Evolutionary conservation across 2,797 vertebrate genomes (phyloP).

Genomic region (Protosalanx chinensis): DNA sequence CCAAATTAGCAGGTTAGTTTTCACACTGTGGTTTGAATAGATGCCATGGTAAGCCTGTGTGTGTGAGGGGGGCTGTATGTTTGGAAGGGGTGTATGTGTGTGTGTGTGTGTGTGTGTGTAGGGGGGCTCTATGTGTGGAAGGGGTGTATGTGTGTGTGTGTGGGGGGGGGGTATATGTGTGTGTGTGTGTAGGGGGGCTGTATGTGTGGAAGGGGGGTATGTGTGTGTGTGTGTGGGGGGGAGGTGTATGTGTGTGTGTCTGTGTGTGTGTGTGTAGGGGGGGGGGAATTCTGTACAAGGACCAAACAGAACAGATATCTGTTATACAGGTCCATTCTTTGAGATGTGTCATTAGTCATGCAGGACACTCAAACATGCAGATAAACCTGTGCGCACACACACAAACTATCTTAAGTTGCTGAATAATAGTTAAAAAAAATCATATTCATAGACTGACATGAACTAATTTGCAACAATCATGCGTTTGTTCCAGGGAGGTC

Average conservation of each 20-base stretch:
- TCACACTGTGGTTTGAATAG: slow-evolving; percentile 1
- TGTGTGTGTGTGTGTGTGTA: slow-evolving; percentile 14
- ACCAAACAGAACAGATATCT: background rate
- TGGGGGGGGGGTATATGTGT: background rate
- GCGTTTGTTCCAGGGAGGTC: slow-evolving; percentile 14
- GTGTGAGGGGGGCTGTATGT: slow-evolving; percentile 23
- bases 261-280: slow-evolving; percentile 14
- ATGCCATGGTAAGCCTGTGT: background rate
- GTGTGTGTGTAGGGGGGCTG: background rate
- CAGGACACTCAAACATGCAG: background rate
- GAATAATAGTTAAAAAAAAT: slow-evolving; percentile 14
- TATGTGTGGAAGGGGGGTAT: background rate
- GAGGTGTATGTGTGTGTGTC: background rate
- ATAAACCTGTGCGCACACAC: background rate
- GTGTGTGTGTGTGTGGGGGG: background rate
- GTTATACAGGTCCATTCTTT: background rate
- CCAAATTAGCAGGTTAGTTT: background rate
- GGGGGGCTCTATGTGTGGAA: slow-evolving; percentile 14
- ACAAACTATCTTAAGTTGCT: slow-evolving; percentile 1
- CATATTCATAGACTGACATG: background rate
- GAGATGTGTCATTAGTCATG: slow-evolving; percentile 28
- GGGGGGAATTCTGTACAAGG: background rate
- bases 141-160: slow-evolving; percentile 3
- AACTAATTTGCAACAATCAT: background rate
- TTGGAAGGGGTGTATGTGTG: slow-evolving; percentile 1